These are phyloP conservation scores for Odontesthes bonariensis DNA, from an alignment of 2,113 vertebrate species.

Conservation along the genomic window DNA sequence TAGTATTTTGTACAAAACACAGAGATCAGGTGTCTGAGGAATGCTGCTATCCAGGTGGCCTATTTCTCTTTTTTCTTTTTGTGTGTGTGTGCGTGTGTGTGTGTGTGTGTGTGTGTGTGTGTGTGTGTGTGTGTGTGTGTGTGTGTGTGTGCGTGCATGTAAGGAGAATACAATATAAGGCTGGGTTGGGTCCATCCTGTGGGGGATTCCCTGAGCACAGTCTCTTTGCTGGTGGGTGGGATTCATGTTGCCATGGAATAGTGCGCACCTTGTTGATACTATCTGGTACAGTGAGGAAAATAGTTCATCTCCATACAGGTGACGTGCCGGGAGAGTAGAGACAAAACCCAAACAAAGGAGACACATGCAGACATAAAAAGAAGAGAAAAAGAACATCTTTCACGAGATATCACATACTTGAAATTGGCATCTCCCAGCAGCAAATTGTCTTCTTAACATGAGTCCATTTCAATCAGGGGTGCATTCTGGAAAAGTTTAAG, in stretches of 20 bases:
- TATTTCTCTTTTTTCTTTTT: slow-evolving; percentile 40
- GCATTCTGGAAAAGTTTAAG: slow-evolving; percentile 18
- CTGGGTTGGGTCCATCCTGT: slow-evolving; percentile 63
- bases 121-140: slow-evolving; percentile 1
- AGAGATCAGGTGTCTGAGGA: slow-evolving; percentile 66
- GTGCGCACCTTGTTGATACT: slow-evolving; percentile 47
- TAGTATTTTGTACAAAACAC: slow-evolving; percentile 41
- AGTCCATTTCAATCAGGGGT: slow-evolving; percentile 16
- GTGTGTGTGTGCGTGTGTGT: slow-evolving; percentile 25
- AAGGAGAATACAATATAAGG: slow-evolving; percentile 51
- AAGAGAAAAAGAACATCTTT: slow-evolving; percentile 18
- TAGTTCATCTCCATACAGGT: slow-evolving; percentile 81
- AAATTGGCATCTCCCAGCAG: slow-evolving; percentile 58
- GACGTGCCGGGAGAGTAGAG: slow-evolving; percentile 57
- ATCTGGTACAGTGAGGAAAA: slow-evolving; percentile 69
- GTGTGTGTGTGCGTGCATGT: slow-evolving; percentile 26
- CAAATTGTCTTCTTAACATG: slow-evolving; percentile 25
- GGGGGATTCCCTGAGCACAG: slow-evolving; percentile 66
- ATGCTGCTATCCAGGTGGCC: slow-evolving; percentile 65
- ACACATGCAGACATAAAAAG: slow-evolving; percentile 24
- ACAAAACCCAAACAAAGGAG: slow-evolving; percentile 52
- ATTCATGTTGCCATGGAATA: slow-evolving; percentile 56
- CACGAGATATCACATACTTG: slow-evolving; percentile 57
- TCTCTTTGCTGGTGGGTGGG: slow-evolving; percentile 61
- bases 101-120: slow-evolving; percentile 18